Evolutionary conservation across 2,888 invertebrate species (phyloP).

Genomic region (Mesopsocus fuscifrons): DNA sequence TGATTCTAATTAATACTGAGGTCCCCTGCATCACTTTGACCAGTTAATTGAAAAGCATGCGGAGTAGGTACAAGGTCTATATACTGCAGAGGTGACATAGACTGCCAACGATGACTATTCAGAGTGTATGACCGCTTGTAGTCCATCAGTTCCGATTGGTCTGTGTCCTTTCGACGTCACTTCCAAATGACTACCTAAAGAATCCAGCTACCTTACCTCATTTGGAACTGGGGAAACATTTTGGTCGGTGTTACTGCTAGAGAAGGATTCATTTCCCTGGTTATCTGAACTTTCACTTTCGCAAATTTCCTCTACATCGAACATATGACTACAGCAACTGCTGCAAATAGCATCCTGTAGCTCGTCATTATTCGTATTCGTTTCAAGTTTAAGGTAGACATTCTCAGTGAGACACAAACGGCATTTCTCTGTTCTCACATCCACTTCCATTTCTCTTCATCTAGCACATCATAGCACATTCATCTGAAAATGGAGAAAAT

Average conservation of each 20-base stretch:
- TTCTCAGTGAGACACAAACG: conserved; percentile 5
- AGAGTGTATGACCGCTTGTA: too few relatives aligned
- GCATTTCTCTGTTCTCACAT: conserved; percentile 7
- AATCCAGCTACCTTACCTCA: conserved; percentile 2
- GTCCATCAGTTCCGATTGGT: too few relatives aligned
- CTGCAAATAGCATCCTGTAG: conserved; percentile 7
- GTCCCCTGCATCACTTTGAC: too few relatives aligned
- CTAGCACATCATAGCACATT: neutral
- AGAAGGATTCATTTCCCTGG: conserved; percentile 1
- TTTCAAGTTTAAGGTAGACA: conserved; percentile 3
- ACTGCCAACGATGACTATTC: too few relatives aligned
- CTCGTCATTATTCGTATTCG: conserved; percentile 4
- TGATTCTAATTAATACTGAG: too few relatives aligned
- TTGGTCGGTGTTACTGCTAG: conserved; percentile 1
- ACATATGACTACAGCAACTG: conserved; percentile 7
- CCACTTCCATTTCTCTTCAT: conserved; percentile 2
- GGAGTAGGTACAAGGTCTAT: too few relatives aligned
- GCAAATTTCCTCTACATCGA: conserved; percentile 9
- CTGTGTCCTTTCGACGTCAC: too few relatives aligned
- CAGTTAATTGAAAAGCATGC: too few relatives aligned
- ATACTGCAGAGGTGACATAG: neutral
- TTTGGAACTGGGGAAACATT: conserved; percentile 3
- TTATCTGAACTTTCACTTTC: conserved; percentile 9
- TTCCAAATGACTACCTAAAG: too few relatives aligned
- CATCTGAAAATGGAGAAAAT: too few relatives aligned